Percentiles rank a stretch among this genome's conserved stretches.
Conservation (phyloP, 2,888 invertebrate species). For the Catotricha subobsoleta region DNA sequence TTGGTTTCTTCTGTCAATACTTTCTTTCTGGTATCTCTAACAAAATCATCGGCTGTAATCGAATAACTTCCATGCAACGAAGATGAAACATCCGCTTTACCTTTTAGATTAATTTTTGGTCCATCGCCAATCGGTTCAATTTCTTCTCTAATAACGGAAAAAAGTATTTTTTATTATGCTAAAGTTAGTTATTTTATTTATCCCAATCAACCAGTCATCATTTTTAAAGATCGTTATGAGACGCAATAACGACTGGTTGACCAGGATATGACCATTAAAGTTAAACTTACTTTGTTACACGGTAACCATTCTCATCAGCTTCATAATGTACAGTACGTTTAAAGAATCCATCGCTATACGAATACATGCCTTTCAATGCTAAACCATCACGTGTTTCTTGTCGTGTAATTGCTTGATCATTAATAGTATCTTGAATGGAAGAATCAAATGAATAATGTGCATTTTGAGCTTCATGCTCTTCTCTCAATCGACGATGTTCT, state of each 20-base stretch:
- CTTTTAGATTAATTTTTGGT: constrained; percentile 30
- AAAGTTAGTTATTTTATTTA: too few relatives aligned
- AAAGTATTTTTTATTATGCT: background rate
- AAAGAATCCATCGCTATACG: constrained; percentile 41
- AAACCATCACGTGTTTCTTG: constrained; percentile 23
- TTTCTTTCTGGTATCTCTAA: constrained; percentile 19
- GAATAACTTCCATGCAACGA: constrained; percentile 31
- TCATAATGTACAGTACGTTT: constrained; percentile 36
- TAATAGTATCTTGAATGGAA: constrained; percentile 30
- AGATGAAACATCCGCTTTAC: constrained; percentile 30
- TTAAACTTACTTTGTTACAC: constrained; percentile 36
- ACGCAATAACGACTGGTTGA: too few relatives aligned
- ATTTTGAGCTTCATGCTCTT: constrained; percentile 22
- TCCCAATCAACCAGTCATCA: too few relatives aligned
- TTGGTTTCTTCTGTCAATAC: too few relatives aligned
- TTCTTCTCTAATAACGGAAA: constrained; percentile 23
- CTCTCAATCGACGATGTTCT: constrained; percentile 13
- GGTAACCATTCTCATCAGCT: constrained; percentile 42
- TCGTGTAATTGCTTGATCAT: constrained; percentile 26
- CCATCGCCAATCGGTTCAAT: constrained; percentile 33
- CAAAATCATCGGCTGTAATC: constrained; percentile 26
- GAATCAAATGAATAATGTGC: constrained; percentile 33
- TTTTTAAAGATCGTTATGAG: too few relatives aligned
- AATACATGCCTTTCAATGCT: constrained; percentile 33
- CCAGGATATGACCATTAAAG: background rate